Conservation (phyloP, 1,140 invertebrate species). For the Meteorus sp. region DNA sequence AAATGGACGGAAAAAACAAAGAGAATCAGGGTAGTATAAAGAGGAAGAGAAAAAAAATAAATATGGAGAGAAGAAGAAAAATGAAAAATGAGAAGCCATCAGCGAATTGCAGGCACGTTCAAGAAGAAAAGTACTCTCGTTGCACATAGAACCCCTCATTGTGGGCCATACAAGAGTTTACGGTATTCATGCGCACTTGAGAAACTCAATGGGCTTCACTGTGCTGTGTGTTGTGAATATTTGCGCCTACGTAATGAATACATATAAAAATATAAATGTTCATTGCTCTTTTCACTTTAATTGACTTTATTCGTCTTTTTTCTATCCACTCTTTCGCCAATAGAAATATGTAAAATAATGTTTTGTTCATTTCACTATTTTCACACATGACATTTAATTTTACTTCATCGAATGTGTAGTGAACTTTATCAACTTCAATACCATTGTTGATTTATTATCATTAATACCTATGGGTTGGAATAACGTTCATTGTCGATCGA, state of each 20-base stretch:
- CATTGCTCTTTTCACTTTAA: not conserved
- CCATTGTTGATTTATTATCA: too few relatives aligned
- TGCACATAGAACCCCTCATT: constrained; percentile 10
- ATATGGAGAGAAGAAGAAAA: not conserved
- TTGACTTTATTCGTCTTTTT: not conserved
- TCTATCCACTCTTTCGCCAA: constrained; percentile 2
- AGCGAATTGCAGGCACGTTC: constrained; percentile 4
- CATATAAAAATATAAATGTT: too few relatives aligned
- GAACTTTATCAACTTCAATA: too few relatives aligned
- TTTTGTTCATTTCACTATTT: too few relatives aligned
- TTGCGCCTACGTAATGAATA: too few relatives aligned
- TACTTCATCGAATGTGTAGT: too few relatives aligned
- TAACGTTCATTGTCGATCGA: too few relatives aligned
- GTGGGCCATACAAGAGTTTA: constrained; percentile 5
- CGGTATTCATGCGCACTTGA: constrained; percentile 8
- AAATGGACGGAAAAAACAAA: too few relatives aligned
- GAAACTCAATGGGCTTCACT: constrained; percentile 8
- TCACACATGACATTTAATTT: too few relatives aligned
- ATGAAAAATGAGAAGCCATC: not conserved
- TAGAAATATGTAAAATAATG: not conserved
- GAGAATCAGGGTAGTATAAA: not conserved
- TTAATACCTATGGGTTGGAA: too few relatives aligned
- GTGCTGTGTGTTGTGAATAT: not conserved
- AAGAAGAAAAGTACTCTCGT: constrained; percentile 7
- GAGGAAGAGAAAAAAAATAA: not conserved